phyloP scores from a whole-genome alignment of 1,140 invertebrate species.

The Melanaphis sacchari region DNA sequence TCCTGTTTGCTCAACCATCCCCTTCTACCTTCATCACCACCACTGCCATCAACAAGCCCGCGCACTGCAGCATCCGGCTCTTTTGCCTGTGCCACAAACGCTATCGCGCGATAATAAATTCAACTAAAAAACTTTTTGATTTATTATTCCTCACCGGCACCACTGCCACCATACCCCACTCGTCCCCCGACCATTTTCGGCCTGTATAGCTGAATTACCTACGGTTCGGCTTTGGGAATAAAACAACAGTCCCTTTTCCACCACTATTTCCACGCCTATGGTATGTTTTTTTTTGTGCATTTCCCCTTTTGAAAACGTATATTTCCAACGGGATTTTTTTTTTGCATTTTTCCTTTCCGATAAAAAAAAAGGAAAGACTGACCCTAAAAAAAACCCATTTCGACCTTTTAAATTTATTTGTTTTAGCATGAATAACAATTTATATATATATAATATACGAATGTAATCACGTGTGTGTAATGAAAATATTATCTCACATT shows the following conservation, averaged over 20 bases:
- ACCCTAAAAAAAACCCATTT: constrained; percentile 40
- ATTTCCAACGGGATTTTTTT: constrained; percentile 28
- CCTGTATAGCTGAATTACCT: not conserved
- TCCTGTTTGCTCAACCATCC: not conserved
- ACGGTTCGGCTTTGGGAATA: constrained; percentile 27
- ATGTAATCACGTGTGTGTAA: constrained; percentile 26
- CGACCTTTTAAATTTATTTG: constrained; percentile 37
- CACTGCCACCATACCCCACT: not conserved
- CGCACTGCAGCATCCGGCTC: not conserved
- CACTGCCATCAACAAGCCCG: not conserved
- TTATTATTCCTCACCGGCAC: constrained; percentile 29
- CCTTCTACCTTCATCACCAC: not conserved
- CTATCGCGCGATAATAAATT: constrained; percentile 56
- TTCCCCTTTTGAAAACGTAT: constrained; percentile 6
- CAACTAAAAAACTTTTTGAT: constrained; percentile 49
- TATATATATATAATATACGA: not conserved
- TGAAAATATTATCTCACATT: not conserved
- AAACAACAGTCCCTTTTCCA: constrained; percentile 16
- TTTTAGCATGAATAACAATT: constrained; percentile 1
- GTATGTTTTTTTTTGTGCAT: not conserved
- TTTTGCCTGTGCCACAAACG: constrained; percentile 42
- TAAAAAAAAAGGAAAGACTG: not conserved
- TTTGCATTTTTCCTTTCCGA: constrained; percentile 39
- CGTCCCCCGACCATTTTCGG: not conserved
- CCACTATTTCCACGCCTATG: not conserved